Evolutionary conservation across 2,888 invertebrate species (phyloP).

Genomic region (Rhyacophila evoluta): DNA sequence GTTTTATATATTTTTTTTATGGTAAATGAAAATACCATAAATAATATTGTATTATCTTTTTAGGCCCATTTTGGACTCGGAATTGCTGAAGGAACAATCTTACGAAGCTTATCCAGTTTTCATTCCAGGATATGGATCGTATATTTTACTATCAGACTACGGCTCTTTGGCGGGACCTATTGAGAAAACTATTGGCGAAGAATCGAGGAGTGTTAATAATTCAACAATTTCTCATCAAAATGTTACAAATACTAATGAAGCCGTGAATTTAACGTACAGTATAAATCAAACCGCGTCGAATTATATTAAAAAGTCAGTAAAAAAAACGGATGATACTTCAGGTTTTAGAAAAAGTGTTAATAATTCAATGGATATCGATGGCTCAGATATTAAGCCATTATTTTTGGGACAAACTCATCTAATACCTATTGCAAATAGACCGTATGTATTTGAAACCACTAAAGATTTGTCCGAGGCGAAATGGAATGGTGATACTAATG

Average conservation of each 20-base stretch:
- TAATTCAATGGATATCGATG: background rate
- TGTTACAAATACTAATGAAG: background rate
- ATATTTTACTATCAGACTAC: conserved; percentile 48
- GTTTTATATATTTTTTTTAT: no score
- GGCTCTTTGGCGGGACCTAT: conserved; percentile 36
- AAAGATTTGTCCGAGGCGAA: conserved; percentile 41
- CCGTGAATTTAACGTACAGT: background rate
- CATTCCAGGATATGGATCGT: conserved; percentile 51
- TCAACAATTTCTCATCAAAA: background rate
- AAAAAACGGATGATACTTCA: background rate
- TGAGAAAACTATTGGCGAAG: conserved; percentile 1
- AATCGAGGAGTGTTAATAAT: background rate
- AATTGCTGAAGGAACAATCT: conserved; percentile 23
- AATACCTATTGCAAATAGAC: conserved; percentile 43
- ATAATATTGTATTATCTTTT: background rate
- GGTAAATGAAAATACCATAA: background rate
- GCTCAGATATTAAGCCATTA: conserved; percentile 27
- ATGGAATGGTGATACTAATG: conserved; percentile 39
- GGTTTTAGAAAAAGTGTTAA: background rate
- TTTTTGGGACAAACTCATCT: conserved; percentile 50
- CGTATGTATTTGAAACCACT: conserved; percentile 41
- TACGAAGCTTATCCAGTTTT: conserved; percentile 50
- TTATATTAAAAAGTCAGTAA: background rate
- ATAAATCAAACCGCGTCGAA: background rate
- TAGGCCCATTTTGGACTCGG: conserved; percentile 5